phyloP scores from a whole-genome alignment of 2,888 invertebrate species.

The Apamea anceps region DNA sequence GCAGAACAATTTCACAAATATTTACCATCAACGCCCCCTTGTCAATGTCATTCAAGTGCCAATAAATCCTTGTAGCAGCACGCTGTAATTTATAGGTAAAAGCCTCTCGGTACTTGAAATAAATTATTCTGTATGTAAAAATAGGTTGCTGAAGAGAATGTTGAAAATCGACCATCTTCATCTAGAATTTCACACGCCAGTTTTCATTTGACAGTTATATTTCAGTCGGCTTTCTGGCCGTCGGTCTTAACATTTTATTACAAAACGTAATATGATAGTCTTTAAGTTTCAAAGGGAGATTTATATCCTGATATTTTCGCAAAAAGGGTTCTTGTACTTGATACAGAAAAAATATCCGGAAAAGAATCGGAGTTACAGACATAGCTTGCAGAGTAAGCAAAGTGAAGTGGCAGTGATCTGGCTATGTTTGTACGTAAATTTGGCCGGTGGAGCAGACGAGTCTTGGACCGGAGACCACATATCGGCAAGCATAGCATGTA shows the following conservation, averaged over 20 bases:
- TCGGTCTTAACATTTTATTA: not conserved
- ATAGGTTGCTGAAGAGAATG: not conserved
- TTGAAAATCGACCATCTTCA: not conserved
- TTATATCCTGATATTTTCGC: not conserved
- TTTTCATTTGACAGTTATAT: not conserved
- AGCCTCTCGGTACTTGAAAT: not conserved
- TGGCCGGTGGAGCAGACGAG: too few relatives aligned
- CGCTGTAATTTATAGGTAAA: not conserved
- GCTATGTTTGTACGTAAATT: too few relatives aligned
- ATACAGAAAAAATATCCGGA: not conserved
- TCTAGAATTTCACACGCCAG: not conserved
- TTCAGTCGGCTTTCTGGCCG: not conserved
- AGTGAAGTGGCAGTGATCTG: too few relatives aligned
- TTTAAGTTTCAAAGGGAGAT: too few relatives aligned
- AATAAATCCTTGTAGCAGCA: not conserved
- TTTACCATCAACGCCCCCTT: constrained; percentile 1
- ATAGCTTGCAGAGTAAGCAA: too few relatives aligned
- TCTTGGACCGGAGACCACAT: too few relatives aligned
- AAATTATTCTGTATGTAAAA: not conserved
- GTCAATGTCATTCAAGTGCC: not conserved
- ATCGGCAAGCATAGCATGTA: too few relatives aligned
- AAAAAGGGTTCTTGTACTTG: not conserved
- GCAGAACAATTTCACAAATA: not conserved
- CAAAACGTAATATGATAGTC: not conserved
- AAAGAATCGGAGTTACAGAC: too few relatives aligned